These are phyloP conservation scores for Gerris lacustris DNA, from an alignment of 2,888 invertebrate species.

Conservation along the genomic window DNA sequence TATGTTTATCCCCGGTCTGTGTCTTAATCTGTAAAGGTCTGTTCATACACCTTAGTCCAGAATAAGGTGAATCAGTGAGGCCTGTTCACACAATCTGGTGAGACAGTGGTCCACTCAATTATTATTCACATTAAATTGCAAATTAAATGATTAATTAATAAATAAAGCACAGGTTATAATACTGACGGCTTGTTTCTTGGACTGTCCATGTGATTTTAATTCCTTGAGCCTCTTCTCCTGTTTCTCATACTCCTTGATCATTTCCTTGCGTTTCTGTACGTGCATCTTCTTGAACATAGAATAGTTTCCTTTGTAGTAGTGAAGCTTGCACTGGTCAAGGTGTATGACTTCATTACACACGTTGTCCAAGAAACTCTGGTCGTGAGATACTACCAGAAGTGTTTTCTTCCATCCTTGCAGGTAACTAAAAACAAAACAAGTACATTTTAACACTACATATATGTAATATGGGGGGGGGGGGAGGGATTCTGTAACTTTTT, in stretches of 20 bases:
- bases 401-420: conserved; percentile 99
- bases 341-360: conserved; percentile 99
- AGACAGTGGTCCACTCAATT: no score
- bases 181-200: conserved; percentile 77
- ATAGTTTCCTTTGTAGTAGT: conserved; percentile 96
- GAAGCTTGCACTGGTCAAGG: conserved; percentile 83
- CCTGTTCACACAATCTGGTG: no score
- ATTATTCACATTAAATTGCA: no score
- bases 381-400: conserved; percentile 93
- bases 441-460: conserved; percentile 6
- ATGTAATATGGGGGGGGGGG: neutral
- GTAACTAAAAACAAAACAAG: conserved; percentile 49
- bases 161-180: no score
- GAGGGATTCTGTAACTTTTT: neutral
- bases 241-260: conserved; percentile 93
- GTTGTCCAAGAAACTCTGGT: conserved; percentile 98
- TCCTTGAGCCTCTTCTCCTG: conserved; percentile 94
- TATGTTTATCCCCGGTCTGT: no score
- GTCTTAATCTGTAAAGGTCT: no score
- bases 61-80: no score
- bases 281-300: conserved; percentile 99
- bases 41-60: no score
- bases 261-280: conserved; percentile 87
- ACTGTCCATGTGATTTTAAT: conserved; percentile 86
- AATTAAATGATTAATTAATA: no score